phyloP scores from a whole-genome alignment of 2,113 vertebrate genomes.

The Syngnathus typhle region DNA sequence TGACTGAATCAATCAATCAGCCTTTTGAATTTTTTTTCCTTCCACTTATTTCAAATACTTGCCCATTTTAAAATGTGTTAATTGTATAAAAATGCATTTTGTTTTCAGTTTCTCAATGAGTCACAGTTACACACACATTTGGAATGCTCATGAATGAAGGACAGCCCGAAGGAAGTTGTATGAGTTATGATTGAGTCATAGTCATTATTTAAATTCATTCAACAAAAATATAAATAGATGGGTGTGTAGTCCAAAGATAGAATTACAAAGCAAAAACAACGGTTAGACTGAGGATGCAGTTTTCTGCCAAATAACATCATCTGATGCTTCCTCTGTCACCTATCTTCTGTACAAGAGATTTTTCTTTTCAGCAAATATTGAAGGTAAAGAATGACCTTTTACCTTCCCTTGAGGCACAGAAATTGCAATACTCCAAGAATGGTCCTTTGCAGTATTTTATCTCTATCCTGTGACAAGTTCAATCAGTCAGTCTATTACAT shows the following conservation, averaged over 20 bases:
- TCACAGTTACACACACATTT: conserved; percentile 29
- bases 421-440: conserved; percentile 58
- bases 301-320: conserved; percentile 12
- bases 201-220: conserved; percentile 37
- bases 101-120: background rate
- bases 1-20: no score
- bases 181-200: conserved; percentile 5
- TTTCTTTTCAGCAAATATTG: conserved; percentile 25
- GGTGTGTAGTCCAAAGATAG: conserved; percentile 1
- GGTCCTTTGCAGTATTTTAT: conserved; percentile 63
- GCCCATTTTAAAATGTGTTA: background rate
- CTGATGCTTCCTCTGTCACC: conserved; percentile 19
- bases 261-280: background rate
- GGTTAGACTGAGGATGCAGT: background rate
- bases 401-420: conserved; percentile 36
- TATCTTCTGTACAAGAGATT: conserved; percentile 14
- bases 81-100: background rate
- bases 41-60: background rate
- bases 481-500: conserved; percentile 71
- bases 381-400: conserved; percentile 62
- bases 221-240: conserved; percentile 29
- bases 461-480: conserved; percentile 63
- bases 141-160: conserved; percentile 51
- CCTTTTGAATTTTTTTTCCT: background rate
- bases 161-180: conserved; percentile 1